Evolutionary conservation across 2,797 vertebrate genomes (phyloP), one percentile per base, ranked within the genome.

Genomic region (Garrulus glandarius): DNA sequence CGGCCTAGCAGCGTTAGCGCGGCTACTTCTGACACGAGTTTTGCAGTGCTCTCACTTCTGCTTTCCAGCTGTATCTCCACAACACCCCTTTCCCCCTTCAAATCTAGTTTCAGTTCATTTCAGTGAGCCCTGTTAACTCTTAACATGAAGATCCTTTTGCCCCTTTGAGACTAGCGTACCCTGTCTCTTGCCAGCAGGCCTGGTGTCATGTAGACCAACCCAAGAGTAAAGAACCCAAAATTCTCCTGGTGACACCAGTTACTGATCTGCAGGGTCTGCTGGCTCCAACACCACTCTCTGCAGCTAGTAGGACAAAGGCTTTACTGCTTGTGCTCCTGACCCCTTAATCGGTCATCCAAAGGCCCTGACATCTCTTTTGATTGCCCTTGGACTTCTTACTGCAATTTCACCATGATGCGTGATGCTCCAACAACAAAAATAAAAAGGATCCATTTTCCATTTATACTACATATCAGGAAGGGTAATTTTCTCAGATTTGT

Each of bases 351-450:
- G 49, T 44, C 34, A 26, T 26, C 18, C 21, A 43, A 65, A n/a
- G 32, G 37, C 30, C 34, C 43, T 81, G 53, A 43, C 34, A 34
- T 16, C 27, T 67, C 49, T 43, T 34, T 52, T 20, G 30, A 61
- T 23, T 47, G 34, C 21, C 53, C n/a, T 63, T 49, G 19, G 53
- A 67, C 39, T 61, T 70, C 29, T 36, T 13, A 29, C 2, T 39
- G 29, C 16, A 44, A n/a, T 44, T 71, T 49, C 22, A 18, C 20
- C 6, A 4, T 18, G 41, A 94, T 70, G 69, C 1, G 3, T 18
- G 75, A 83, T 78, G 68, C 6, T 94, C 74, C 92, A 84, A 86
- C 29, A 97, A 89, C 34, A 85, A 94, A 90, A 90, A 43, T 41
- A 88, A 85, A 82, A 95, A 71, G 32, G 79, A 92, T 30, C 65